These are phyloP conservation scores for Emys orbicularis DNA, from an alignment of 2,797 vertebrate genomes.

Conservation along the genomic window DNA sequence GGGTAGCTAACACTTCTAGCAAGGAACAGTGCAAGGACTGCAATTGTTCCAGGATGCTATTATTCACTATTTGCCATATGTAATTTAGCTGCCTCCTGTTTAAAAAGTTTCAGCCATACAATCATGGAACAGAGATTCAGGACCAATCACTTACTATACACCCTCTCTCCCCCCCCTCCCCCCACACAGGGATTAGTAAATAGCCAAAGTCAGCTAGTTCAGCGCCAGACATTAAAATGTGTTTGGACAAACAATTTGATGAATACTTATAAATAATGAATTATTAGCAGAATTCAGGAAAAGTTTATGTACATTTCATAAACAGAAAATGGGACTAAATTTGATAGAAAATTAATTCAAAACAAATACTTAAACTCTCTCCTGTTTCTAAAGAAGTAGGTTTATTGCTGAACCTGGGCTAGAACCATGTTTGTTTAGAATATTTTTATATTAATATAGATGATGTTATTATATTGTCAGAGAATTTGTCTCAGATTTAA, in stretches of 20 bases:
- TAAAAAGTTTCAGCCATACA: background rate
- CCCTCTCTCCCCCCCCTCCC: too few relatives aligned
- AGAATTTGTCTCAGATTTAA: background rate
- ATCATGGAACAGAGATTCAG: background rate
- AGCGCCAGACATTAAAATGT: background rate
- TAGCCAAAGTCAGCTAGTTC: background rate
- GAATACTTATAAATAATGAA: background rate
- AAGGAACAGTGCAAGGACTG: background rate
- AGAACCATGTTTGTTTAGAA: background rate
- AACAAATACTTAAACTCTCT: background rate
- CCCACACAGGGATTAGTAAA: background rate
- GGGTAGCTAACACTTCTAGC: background rate
- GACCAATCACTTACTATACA: background rate
- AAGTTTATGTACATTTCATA: rapidly evolving
- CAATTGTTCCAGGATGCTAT: background rate
- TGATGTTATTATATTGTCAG: background rate
- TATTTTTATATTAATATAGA: background rate
- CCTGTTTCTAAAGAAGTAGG: background rate
- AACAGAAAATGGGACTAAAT: background rate
- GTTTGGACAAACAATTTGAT: background rate
- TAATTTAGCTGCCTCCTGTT: background rate
- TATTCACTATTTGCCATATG: background rate
- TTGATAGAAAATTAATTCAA: background rate
- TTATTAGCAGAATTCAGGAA: background rate
- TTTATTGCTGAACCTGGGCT: background rate